Percentiles rank a stretch among this genome's conserved stretches.
Conservation (phyloP, 2,888 invertebrate species). For the Monopis laevigella region DNA sequence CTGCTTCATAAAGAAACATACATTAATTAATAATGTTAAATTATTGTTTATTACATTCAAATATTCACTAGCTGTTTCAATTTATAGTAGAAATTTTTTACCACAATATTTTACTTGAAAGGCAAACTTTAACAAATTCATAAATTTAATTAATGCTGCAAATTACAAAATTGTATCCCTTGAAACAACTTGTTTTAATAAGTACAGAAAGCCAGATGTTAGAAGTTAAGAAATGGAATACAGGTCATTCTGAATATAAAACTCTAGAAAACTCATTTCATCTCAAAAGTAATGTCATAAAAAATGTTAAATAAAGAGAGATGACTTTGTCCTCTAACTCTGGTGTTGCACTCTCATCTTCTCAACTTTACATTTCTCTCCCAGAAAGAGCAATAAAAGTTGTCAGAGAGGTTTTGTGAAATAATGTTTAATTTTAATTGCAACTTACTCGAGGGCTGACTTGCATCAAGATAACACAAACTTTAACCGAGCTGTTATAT, state of each 20-base stretch:
- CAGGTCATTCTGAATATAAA: slow-evolving; percentile 26
- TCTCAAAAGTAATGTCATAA: slow-evolving; percentile 47
- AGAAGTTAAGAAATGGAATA: slow-evolving; percentile 2
- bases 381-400: slow-evolving; percentile 31
- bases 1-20: too few species aligned
- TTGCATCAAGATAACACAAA: too few species aligned
- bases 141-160: background rate
- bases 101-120: too few species aligned
- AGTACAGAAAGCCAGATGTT: slow-evolving; percentile 1
- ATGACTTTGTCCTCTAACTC: slow-evolving; percentile 39
- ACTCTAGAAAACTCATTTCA: slow-evolving; percentile 37
- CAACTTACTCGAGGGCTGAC: too few species aligned
- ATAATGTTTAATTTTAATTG: too few species aligned
- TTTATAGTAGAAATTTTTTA: too few species aligned
- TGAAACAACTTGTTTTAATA: slow-evolving; percentile 1
- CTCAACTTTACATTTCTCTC: slow-evolving; percentile 37
- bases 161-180: background rate
- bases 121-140: too few species aligned
- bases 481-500: too few species aligned
- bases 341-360: slow-evolving; percentile 46
- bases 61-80: too few species aligned
- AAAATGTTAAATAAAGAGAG: slow-evolving; percentile 52
- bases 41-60: too few species aligned
- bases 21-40: too few species aligned
- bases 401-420: background rate